Percentiles rank a stretch among this genome's conserved stretches.
These are phyloP conservation scores for Halcyon badia DNA, from an alignment of 2,797 vertebrate genomes.

Conservation along the genomic window DNA sequence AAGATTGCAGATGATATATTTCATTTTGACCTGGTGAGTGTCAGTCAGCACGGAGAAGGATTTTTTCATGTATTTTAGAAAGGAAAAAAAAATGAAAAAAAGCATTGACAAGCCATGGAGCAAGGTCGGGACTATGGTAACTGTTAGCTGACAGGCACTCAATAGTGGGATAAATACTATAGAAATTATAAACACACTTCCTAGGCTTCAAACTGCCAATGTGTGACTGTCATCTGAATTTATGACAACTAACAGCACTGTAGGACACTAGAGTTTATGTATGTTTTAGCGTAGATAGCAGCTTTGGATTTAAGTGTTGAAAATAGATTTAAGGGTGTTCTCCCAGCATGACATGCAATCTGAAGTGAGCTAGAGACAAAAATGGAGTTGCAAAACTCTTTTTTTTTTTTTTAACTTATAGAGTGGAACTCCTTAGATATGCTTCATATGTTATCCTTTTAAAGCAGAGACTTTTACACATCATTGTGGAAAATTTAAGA, in stretches of 20 bases:
- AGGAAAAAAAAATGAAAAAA: not conserved
- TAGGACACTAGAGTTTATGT: not conserved
- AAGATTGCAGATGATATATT: not conserved
- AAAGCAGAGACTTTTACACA: not conserved
- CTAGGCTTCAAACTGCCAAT: not conserved
- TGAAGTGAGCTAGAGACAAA: not conserved
- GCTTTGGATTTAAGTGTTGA: not conserved
- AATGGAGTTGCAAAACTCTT: not conserved
- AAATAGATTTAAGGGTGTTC: not conserved
- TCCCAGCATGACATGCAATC: not conserved
- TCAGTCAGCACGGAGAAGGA: not conserved
- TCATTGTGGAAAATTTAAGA: not conserved
- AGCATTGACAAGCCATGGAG: not conserved
- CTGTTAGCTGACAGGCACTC: not conserved
- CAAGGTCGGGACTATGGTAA: not conserved
- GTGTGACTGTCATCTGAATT: not conserved
- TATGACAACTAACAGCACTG: not conserved
- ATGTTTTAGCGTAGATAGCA: not conserved
- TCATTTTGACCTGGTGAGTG: not conserved
- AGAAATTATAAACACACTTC: not conserved
- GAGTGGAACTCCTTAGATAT: not conserved
- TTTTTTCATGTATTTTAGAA: not conserved
- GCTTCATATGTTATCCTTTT: not conserved
- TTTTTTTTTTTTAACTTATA: not conserved
- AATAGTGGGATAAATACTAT: not conserved